Evolutionary conservation across 1,140 invertebrate species (phyloP), one percentile per base, ranked within the genome.

Genomic region (Penaeus indicus): DNA sequence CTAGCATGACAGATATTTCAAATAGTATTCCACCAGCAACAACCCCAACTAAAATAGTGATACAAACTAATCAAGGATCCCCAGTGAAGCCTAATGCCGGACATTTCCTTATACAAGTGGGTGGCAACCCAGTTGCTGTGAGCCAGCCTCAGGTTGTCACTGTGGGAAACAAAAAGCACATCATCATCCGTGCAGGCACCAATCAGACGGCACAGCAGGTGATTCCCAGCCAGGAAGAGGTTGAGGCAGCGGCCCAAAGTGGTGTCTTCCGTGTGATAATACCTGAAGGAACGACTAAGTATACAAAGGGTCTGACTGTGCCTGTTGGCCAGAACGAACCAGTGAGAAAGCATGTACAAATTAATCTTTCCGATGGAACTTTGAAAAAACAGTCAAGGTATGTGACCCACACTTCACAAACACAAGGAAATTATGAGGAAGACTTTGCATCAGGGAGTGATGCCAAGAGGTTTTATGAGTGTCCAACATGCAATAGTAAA

Each of bases 401-500:
- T 54, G 10, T 63, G 11, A 69, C 81, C 7, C 77, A 85, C 19
- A 81, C 67, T 22, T 47, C 86, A 38, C 77, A 85, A 42, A 81
- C 80, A 42, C 84, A 72, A 77, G 78, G 47, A 38, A 78, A 54
- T 21, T 67, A 63, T 69, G 47, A 82, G 38, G 67, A 77, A 60
- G 79, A 42, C 25, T 27, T 38, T 60, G 77, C 7, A 63, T 42
- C 42, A 11, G 54, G 64, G 13, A 79, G 38, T 61, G 84, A 85
- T 54, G 77, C 38, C 60, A 86, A 85, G 67, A 88, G 60, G 25
- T 61, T 90, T 21, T 90, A 87, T 75, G 86, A 88, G 27, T 90
- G 90, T 61, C 84, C 86, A 22, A 90, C 86, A 25, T 90, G 90
- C 64, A 90, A 90, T 38, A 88, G 90, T 77, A 90, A 90, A 79